Base-by-base conservation (phyloP, 2,113 vertebrate genomes). In the Nycticryphes semicollaris region DNA sequence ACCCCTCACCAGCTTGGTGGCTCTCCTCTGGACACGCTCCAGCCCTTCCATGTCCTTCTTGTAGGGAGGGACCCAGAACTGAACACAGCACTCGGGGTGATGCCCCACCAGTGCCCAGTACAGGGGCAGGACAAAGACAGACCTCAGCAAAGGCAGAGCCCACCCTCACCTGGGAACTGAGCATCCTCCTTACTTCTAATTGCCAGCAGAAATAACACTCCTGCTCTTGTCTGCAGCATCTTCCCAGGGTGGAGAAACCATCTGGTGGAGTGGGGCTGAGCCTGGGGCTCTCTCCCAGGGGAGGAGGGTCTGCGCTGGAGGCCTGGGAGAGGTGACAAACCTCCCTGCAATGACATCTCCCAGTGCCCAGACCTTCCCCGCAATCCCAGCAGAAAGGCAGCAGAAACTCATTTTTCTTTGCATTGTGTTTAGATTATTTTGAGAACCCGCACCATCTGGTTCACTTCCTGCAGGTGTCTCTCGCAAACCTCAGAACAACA, bases 341-440 rank as follows among this genome's bases (percentile, higher is more conserved):
- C 16, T 8, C 37, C 37, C 53, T 0, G 0, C 10, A 1, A 3
- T 2, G 60, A 3, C 28, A 0, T 23, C 85, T 47, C 28, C 25
- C 72, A 8, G 45, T 0, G 12, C 79, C 70, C 91, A 31, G 28
- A 1, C 12, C 11, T 9, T 41, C 16, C 64, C 30, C 5, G 10
- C 45, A 2, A 11, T 1, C 57, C 33, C 19, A 9, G 62, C 48
- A 25, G 64, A n/a, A n/a, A 6, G 28, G 75, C 0, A 0, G 35
- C 4, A 14, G 62, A 39, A 87, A 25, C 7, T 45, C 45, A 3
- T 60, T 63, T 62, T 9, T 2, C 69, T 83, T 4, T 1, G 13
- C 41, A 15, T 28, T 54, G 84, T 75, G 33, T 43, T 79, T 3
- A 1, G 39, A 19, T 72, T 74, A 74, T 88, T 90, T 74, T 1